Base-by-base conservation (phyloP, 2,113 vertebrate genomes). In the Carollia perspicillata region DNA sequence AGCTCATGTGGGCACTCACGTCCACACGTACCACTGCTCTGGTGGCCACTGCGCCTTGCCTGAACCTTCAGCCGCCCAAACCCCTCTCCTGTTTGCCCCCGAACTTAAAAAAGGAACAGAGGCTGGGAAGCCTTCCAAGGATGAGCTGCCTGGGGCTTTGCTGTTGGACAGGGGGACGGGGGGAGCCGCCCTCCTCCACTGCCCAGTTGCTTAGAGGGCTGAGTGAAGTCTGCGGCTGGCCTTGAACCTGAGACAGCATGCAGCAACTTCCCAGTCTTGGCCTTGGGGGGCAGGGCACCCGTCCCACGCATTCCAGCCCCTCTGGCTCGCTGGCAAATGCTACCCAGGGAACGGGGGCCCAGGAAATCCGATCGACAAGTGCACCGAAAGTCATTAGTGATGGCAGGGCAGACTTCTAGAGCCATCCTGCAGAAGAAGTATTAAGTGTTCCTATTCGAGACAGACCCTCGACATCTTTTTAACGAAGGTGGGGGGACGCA, bases 91-190 rank as follows among this genome's bases (percentile, higher is more conserved):
- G 11, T 28, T 42, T 58, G 53, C 30, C 63, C 66, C 0, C 5
- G 47, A 86, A 69, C 13, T 40, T 10, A 5, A 17, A 33, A 79
- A 69, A 20, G 17, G 26, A 7, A 26, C 23, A 22, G 13, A n/a
- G 33, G 47, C 1, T 6, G 28, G 0, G 4, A 9, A 49, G n/a
- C 16, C 26, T 10, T 14, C 3, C 4, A 3, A 63, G 22, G 58
- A 44, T 3, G 22, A 23, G 49, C 49, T 8, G 23, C 51, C 44
- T 49, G 0, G 0, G 47, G 53, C 5, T 28, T 16, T 16, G 28
- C 49, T 0, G 0, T 10, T 51, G 11, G 33, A 18, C 5, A 8
- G 30, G 6, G 40, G 5, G 7, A 42, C 20, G 12, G 4, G 14
- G 49, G 49, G 49, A 5, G 42, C 2, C 9, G 16, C 35, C 28